Conservation (phyloP, 1,140 invertebrate species). For the Trachelipus rathkii region DNA sequence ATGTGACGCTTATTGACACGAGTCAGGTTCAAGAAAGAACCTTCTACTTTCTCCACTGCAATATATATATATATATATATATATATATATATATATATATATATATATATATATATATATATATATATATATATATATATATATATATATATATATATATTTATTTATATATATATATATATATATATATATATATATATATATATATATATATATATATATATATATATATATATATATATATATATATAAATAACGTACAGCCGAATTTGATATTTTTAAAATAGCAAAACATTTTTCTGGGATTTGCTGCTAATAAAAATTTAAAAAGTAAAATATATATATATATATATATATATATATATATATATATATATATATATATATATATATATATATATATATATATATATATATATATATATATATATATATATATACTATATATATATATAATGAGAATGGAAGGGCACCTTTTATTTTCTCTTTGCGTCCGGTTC, state of each 20-base stretch:
- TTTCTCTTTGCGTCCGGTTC: slow-evolving; percentile 49
- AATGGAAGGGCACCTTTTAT: not conserved
- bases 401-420: not conserved
- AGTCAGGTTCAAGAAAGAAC: slow-evolving; percentile 66
- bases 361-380: slow-evolving; percentile 11
- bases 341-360: not conserved
- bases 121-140: slow-evolving; percentile 7
- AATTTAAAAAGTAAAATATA: no score
- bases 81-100: slow-evolving; percentile 6
- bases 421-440: not conserved
- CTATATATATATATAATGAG: not conserved
- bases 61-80: not conserved
- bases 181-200: not conserved
- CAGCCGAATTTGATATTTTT: no score
- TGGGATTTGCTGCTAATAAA: no score
- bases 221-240: not conserved
- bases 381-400: slow-evolving; percentile 21
- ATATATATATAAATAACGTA: not conserved
- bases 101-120: slow-evolving; percentile 7
- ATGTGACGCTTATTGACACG: slow-evolving; percentile 74
- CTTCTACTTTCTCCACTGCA: slow-evolving; percentile 61
- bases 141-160: slow-evolving; percentile 11
- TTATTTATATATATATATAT: not conserved
- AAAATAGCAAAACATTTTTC: no score
- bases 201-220: not conserved